Conservation (phyloP, 2,797 vertebrate species). For the Chelon labrosus region DNA sequence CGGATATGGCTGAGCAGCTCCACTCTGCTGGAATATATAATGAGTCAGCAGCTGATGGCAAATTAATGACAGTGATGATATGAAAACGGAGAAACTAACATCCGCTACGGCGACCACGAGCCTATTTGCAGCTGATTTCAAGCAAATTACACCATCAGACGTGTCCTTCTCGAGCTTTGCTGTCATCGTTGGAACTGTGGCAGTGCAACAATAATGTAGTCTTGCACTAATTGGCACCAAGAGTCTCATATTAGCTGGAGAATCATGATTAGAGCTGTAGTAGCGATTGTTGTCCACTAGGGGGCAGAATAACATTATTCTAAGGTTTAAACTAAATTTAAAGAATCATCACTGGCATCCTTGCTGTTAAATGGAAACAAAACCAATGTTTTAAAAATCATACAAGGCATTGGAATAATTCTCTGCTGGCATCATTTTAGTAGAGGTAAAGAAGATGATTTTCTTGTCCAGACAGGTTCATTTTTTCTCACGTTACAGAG, state of each 20-base stretch:
- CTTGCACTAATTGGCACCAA: too few species aligned
- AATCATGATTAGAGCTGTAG: neutral
- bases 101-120: neutral
- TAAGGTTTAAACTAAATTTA: neutral
- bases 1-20: constrained; percentile 25
- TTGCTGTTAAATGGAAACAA: neutral
- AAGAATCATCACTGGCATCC: neutral
- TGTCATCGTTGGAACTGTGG: constrained; percentile 1
- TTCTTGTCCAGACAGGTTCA: constrained; percentile 9
- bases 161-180: neutral
- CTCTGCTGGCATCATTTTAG: neutral
- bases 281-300: constrained; percentile 20
- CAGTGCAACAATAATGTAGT: neutral
- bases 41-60: constrained; percentile 28
- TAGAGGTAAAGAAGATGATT: constrained; percentile 1
- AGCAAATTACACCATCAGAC: constrained; percentile 22
- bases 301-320: constrained; percentile 51
- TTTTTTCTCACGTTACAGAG: constrained; percentile 22
- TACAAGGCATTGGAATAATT: neutral
- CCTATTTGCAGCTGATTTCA: constrained; percentile 30
- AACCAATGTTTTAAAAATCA: neutral
- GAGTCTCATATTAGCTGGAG: neutral
- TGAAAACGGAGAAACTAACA: constrained; percentile 30
- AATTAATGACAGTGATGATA: constrained; percentile 40
- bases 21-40: constrained; percentile 34